Evolutionary conservation across 2,888 invertebrate species (phyloP).

Genomic region (Pristionchus maxplancki): DNA sequence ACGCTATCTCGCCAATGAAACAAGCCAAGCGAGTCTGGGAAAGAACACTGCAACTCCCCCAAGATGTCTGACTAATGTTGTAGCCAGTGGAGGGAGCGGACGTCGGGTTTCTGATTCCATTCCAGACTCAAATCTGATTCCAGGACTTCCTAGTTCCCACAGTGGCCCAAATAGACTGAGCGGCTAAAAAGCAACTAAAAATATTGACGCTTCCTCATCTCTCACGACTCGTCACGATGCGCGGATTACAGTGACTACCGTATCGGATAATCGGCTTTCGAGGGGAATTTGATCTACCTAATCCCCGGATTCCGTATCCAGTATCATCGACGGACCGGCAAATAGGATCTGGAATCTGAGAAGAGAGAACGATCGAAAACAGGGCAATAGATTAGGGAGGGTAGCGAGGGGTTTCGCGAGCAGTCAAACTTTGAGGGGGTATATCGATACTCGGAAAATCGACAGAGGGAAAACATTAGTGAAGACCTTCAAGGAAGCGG

Average conservation of each 20-base stretch:
- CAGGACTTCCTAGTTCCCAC: not conserved
- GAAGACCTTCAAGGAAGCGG: not conserved
- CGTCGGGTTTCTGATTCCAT: not conserved
- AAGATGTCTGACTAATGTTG: conserved; percentile 7
- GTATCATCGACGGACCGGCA: not conserved
- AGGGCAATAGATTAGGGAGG: not conserved
- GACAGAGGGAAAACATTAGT: conserved; percentile 30
- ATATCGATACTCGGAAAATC: not conserved
- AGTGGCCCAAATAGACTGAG: not conserved
- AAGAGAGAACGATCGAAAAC: not conserved
- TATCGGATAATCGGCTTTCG: conserved; percentile 6
- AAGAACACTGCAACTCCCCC: not conserved
- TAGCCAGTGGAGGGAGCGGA: not conserved
- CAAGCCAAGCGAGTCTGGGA: too few species aligned
- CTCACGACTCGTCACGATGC: too few species aligned
- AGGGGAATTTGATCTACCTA: not conserved
- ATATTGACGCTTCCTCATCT: not conserved
- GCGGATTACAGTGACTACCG: not conserved
- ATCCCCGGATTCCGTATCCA: not conserved
- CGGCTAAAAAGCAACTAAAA: not conserved
- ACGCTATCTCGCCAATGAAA: too few species aligned
- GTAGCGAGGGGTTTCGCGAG: not conserved
- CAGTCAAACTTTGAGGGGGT: not conserved
- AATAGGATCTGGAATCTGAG: not conserved
- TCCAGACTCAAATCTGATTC: conserved; percentile 9